Base-by-base conservation (phyloP, 2,888 invertebrate genomes). In the Lagria hirta region DNA sequence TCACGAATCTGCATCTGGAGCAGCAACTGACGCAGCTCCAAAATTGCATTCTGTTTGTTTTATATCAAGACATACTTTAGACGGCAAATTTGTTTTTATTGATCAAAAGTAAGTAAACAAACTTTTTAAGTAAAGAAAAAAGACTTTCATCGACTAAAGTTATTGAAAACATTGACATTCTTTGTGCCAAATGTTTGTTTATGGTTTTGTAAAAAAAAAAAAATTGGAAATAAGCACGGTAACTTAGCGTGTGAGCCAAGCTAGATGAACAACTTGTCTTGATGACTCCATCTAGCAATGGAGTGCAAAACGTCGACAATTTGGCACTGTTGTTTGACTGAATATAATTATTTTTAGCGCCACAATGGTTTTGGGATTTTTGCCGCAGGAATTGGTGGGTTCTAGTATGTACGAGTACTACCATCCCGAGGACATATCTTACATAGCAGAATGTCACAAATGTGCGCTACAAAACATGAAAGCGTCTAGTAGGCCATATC, bases 341-440 rank as follows among this genome's bases (percentile, higher is more conserved):
- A n/a, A 20, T 30, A n/a, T n/a, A n/a, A n/a, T n/a, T 24, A 10
- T 17, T 3, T 18, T 33, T 73, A 92, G 93, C 67, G 91, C 90
- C 14, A 94, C 94, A 1, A 70, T 91, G 51, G 86, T 90, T 18
- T 76, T 94, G 45, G 95, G 95, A 1, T 95, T 88, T 74, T 75
- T 96, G 41, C 94, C 95, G 1, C 95, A 96, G 73, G 95, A 96
- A 74, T 74, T 96, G 29, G 73, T 94, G 12, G 94, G 94, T 20
- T 90, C 92, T 6, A 92, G 91, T 57, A 84, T 94, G 76, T 95
- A 95, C 69, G 95, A 95, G 72, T 92, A 93, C 73, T 90, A 88
- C 63, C 83, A 87, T 60, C 85, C 84, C 40, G 85, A 87, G 22
- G 92, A 92, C 66, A 82, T 93, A 47, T 77, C 81, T 3, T 77